A percentile compares a stretch with the other conserved stretches of the same genome.
Conservation (phyloP, 2,113 vertebrate species). For the Butastur rufipennis region DNA sequence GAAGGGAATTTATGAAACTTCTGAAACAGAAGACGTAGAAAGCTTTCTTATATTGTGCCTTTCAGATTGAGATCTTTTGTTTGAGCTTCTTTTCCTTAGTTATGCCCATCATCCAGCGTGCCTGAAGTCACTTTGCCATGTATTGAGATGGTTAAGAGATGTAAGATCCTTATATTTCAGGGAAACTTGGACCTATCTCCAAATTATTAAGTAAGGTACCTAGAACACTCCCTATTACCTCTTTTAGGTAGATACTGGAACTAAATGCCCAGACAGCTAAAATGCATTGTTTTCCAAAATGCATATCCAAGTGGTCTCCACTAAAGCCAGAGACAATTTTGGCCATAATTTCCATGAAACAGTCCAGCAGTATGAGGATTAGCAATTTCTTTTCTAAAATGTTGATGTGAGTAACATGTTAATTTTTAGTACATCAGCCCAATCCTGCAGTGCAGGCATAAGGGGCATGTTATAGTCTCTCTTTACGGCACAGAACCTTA, state of each 20-base stretch:
- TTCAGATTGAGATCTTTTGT: background rate
- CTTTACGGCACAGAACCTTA: background rate
- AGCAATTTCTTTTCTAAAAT: background rate
- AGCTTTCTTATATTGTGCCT: background rate
- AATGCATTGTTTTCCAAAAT: background rate
- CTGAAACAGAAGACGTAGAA: background rate
- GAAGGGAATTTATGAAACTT: background rate
- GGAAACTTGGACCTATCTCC: background rate
- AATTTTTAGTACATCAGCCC: background rate
- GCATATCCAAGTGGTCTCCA: background rate
- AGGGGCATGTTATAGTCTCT: background rate
- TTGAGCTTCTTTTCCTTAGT: background rate
- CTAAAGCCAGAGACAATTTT: background rate
- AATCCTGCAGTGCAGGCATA: background rate
- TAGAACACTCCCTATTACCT: background rate
- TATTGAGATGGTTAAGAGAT: background rate
- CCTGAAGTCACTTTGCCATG: background rate
- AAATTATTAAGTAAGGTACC: background rate
- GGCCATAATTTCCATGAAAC: background rate
- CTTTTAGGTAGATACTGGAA: background rate
- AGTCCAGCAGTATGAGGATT: background rate
- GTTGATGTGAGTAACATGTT: background rate
- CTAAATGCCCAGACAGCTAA: background rate
- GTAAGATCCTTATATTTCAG: background rate
- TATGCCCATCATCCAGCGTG: background rate